Conservation (phyloP, 2,888 invertebrate species). For the Hyles lineata region DNA sequence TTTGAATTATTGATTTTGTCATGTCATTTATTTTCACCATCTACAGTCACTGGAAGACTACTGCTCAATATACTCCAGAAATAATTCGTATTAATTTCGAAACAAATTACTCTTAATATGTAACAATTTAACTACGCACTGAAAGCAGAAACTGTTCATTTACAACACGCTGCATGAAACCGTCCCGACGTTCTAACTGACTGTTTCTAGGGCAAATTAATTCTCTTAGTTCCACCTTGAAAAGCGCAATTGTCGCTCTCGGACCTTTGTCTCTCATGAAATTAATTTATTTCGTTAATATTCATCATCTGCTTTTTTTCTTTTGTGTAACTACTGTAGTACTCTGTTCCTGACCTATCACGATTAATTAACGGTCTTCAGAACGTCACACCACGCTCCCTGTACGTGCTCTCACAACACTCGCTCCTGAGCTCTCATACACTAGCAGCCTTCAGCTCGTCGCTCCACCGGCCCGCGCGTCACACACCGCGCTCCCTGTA, state of each 20-base stretch:
- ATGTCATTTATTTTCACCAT: too few species aligned
- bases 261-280: constrained; percentile 30
- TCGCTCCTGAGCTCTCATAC: constrained; percentile 1
- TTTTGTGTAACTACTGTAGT: background rate
- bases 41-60: too few species aligned
- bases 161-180: constrained; percentile 5
- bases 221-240: constrained; percentile 45
- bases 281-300: constrained; percentile 25
- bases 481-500: constrained; percentile 6
- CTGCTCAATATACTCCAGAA: too few species aligned
- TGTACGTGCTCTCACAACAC: background rate
- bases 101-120: too few species aligned
- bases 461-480: constrained; percentile 3
- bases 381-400: background rate
- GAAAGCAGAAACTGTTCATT: background rate
- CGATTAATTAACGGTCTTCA: too few species aligned
- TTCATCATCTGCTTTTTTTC: constrained; percentile 15
- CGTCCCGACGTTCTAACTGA: constrained; percentile 19
- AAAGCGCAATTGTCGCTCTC: constrained; percentile 43
- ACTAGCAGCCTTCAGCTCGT: constrained; percentile 6
- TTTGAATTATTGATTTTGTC: too few species aligned
- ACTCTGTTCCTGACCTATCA: background rate
- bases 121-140: background rate
- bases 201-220: constrained; percentile 32
- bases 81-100: too few species aligned